Evolutionary conservation across 2,888 invertebrate species (phyloP), one percentile per base, ranked within the genome.

Genomic region (Brachypterus glaber): DNA sequence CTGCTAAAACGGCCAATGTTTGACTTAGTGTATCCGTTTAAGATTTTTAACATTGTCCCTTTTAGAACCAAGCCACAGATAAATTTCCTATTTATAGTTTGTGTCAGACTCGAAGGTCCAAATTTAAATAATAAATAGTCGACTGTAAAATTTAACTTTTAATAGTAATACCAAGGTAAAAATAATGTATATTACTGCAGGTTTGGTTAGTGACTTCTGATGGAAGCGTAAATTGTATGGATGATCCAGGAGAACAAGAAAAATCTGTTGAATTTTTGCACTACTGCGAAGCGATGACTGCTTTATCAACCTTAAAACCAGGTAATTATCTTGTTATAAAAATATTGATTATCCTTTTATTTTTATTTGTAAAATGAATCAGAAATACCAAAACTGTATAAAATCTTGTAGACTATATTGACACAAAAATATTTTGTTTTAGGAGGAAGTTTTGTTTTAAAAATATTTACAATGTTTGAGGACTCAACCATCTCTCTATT

Each of bases 391-490:
- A 5, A 21, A 21, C 9, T 7, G 9, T 21, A 21, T 21, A 9
- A 21, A 5, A 21, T 9, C 21, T 9, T 21, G n/a, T n/a, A n/a
- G n/a, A n/a, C n/a, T 21, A 7, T 21, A 21, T 21, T 21, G 21
- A 21, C 21, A 29, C 27, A 39, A 30, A 30, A 25, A 27, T 45
- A 43, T 35, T 45, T 43, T 35, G 39, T 70, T 64, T 33, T 60
- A 71, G 80, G 80, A 25, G 95, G 93, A 2, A 76, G 73, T 46
- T 77, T 93, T 39, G 71, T 96, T 1, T 60, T 93, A 35, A 96
- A 96, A 68, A 75, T 90, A 57, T 96, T 96, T 57, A 95, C 95
- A 2, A 74, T 84, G 43, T 91, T 87, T 58, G 92, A 93, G 60
- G 76, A 81, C 43, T 71, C 77, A n/a, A 83, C 88, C 1, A 71